Conservation (phyloP, 2,888 invertebrate genomes). For the Nemurella pictetii region DNA sequence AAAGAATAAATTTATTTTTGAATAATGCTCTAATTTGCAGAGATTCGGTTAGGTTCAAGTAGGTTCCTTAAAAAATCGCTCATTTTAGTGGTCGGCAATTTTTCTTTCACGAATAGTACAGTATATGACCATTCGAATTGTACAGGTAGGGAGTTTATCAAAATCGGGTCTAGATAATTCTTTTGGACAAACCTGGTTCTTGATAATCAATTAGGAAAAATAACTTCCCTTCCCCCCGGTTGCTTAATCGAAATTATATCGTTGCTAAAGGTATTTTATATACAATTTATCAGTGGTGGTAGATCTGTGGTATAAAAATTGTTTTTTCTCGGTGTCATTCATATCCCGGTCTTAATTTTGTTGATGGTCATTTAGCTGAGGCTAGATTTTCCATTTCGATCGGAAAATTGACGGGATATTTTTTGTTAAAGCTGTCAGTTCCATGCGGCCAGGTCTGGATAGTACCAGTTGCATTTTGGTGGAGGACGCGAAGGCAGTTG, state of each 20-base stretch:
- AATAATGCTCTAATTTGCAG: no score
- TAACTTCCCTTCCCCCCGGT: background rate
- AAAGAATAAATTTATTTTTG: background rate
- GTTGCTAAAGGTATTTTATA: no score
- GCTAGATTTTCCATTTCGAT: background rate
- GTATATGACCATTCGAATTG: background rate
- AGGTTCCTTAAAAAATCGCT: no score
- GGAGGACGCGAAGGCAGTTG: constrained; percentile 85
- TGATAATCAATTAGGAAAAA: background rate
- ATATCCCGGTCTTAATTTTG: no score
- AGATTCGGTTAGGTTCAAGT: no score
- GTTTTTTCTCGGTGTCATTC: no score
- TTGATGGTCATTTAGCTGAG: background rate
- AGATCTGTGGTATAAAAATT: no score
- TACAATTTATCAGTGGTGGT: no score
- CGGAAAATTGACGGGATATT: constrained; percentile 31
- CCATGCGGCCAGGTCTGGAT: constrained; percentile 87
- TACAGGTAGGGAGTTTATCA: background rate
- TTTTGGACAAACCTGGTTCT: constrained; percentile 5
- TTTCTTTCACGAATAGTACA: background rate
- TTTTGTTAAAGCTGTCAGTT: constrained; percentile 79
- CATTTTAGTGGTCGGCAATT: background rate
- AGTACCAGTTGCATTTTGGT: constrained; percentile 87
- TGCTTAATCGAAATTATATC: no score
- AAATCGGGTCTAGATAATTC: background rate